Conservation (phyloP, 2,888 invertebrate species). For the Eilema caniola region DNA sequence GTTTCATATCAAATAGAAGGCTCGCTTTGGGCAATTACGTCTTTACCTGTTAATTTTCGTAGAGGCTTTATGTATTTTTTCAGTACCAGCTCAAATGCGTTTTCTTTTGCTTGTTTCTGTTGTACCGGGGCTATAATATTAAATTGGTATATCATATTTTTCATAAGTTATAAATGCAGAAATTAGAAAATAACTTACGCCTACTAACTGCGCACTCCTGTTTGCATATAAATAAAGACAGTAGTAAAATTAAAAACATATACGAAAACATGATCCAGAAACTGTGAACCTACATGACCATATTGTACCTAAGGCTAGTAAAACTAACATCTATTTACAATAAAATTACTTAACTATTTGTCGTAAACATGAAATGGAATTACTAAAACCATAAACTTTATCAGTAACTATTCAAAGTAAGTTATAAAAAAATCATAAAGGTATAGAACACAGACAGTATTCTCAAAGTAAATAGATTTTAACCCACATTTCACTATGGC, state of each 20-base stretch:
- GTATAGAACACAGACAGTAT: background rate
- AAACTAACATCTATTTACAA: background rate
- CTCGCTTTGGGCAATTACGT: background rate
- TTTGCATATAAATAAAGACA: constrained; percentile 21
- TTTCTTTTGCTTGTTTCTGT: constrained; percentile 29
- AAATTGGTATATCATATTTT: background rate
- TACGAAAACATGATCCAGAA: constrained; percentile 28
- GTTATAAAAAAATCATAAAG: constrained; percentile 1
- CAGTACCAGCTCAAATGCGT: constrained; percentile 43
- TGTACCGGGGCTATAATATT: constrained; percentile 13
- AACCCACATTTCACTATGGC: background rate
- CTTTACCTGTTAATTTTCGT: constrained; percentile 53
- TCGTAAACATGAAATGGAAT: constrained; percentile 20
- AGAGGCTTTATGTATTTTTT: constrained; percentile 56
- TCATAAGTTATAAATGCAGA: background rate
- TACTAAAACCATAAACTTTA: constrained; percentile 37
- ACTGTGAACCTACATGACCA: constrained; percentile 26
- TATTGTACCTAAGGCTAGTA: constrained; percentile 18
- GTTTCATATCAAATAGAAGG: too few species aligned
- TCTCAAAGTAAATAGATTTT: background rate
- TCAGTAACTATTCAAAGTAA: constrained; percentile 24
- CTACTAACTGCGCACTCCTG: constrained; percentile 28
- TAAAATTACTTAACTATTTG: background rate
- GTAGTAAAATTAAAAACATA: constrained; percentile 22
- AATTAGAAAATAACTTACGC: constrained; percentile 33